Evolutionary conservation across 53 echinoderm and acorn worm genomes (phyloP).

Genomic region (Henricia sp.): DNA sequence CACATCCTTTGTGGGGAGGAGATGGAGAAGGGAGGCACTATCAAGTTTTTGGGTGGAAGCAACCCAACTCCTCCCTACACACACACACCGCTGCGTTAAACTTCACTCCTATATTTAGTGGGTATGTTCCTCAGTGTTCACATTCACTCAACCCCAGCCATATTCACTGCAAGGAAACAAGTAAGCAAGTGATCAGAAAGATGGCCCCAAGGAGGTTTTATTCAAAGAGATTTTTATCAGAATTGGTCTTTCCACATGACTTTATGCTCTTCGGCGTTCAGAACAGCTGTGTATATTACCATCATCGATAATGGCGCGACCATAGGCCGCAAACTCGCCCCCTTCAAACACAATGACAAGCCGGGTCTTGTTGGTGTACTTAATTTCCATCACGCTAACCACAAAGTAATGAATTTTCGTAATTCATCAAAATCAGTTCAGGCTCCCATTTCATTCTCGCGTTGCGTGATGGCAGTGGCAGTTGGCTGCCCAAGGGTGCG

Average conservation of each 20-base stretch:
- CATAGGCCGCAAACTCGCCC: neutral
- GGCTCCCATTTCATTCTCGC: constrained; percentile 20
- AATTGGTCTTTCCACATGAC: neutral
- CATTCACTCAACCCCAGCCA: too few relatives aligned
- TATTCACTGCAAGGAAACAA: too few relatives aligned
- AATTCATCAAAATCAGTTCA: constrained; percentile 53
- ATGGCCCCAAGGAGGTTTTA: neutral
- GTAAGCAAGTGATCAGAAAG: too few relatives aligned
- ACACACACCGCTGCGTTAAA: too few relatives aligned
- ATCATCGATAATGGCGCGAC: neutral
- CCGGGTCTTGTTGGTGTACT: constrained; percentile 5
- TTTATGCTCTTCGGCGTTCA: neutral
- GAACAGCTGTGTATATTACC: neutral
- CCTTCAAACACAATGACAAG: constrained; percentile 3
- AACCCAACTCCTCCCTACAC: too few relatives aligned
- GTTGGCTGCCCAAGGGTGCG: neutral
- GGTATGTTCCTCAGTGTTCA: too few relatives aligned
- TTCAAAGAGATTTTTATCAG: neutral
- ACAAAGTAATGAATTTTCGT: constrained; percentile 54
- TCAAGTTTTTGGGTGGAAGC: too few relatives aligned
- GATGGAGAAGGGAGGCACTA: too few relatives aligned
- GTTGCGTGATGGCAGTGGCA: neutral
- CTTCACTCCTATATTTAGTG: too few relatives aligned
- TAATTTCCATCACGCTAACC: constrained; percentile 31
- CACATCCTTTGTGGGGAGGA: too few relatives aligned